Evolutionary conservation across 2,113 vertebrate species (phyloP), one percentile per base, ranked within the genome.

Genomic region (Phalacrocorax aristotelis): DNA sequence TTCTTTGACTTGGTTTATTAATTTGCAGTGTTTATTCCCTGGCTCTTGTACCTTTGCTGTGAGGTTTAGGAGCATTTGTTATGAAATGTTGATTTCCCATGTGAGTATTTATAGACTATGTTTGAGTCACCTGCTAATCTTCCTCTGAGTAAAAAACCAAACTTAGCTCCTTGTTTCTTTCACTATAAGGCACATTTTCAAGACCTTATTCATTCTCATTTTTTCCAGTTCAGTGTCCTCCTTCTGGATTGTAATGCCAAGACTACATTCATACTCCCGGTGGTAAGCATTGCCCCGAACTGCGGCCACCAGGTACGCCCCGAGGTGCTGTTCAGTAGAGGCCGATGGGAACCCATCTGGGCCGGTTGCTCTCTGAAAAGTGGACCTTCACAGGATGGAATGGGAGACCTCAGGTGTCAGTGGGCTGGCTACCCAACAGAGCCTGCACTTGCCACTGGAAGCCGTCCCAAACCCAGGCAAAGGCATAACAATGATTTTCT

Each of bases 71-170:
- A 94, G 32, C 79, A 49, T 61, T 69, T 34, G 16, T 77, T 74
- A 51, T 49, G 40, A 94, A 93, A 91, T 65, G 57, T 27, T 94
- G 78, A 93, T 87, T 97, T 95, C 86, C 91, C 84, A 44, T 52
- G 40, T 38, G 61, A 85, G 61, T 95, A 90, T 90, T 96, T 94
- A 91, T 68, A 94, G 81, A 61, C 38, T 21, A 3, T 55, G 71
- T 64, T 82, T 93, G 84, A 91, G 84, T 91, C 74, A 96, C 89
- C 84, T 87, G 89, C 34, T 94, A 93, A 93, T 84, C 78, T 93
- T 93, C 25, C 36, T 93, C 92, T 58, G 49, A 22, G 46, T 86
- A 86, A 91, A 86, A 91, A 87, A 87, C 52, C 74, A 93, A 87
- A 85, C 71, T 52, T 85, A 90, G 46, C 36, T 91, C 66, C 1